A percentile compares a stretch with the other conserved stretches of the same genome.
Evolutionary conservation across 2,797 vertebrate species (phyloP).

Genomic region (Zalophus californianus): DNA sequence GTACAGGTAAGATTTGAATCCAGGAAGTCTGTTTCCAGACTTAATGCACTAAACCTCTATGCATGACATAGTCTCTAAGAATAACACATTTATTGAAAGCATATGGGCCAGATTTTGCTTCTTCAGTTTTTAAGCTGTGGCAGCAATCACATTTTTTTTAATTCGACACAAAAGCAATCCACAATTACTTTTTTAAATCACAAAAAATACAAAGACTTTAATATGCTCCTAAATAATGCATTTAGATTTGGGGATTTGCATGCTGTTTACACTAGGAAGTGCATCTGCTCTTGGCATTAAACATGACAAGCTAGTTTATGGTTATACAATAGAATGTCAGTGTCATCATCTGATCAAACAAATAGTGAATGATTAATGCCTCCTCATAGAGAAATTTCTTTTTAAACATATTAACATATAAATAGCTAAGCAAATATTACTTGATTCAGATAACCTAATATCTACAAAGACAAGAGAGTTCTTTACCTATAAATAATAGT

Average conservation of each 20-base stretch:
- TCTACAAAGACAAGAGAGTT: not conserved
- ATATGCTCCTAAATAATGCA: slow-evolving; percentile 54
- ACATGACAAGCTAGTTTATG: slow-evolving; percentile 56
- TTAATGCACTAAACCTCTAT: not conserved
- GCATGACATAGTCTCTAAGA: not conserved
- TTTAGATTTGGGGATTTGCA: slow-evolving; percentile 37
- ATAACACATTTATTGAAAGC: not conserved
- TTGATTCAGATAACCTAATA: slow-evolving; percentile 26
- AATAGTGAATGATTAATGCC: slow-evolving; percentile 32
- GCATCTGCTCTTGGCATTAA: slow-evolving; percentile 68
- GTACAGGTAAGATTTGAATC: not conserved
- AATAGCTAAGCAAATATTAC: slow-evolving; percentile 44
- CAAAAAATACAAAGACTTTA: slow-evolving; percentile 20
- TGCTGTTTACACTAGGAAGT: slow-evolving; percentile 51
- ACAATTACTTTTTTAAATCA: slow-evolving; percentile 41
- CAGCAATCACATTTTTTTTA: not conserved
- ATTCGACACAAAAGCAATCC: slow-evolving; percentile 23
- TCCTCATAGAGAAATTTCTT: slow-evolving; percentile 27
- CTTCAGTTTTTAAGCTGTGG: slow-evolving; percentile 7
- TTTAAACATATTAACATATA: slow-evolving; percentile 42
- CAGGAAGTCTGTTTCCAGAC: not conserved
- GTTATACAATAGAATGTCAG: slow-evolving; percentile 54
- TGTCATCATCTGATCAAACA: slow-evolving; percentile 64
- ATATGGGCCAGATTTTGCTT: not conserved
- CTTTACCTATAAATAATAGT: not conserved